Base-by-base conservation (phyloP, 2,888 invertebrate species). In the Augochlorella aurata region DNA sequence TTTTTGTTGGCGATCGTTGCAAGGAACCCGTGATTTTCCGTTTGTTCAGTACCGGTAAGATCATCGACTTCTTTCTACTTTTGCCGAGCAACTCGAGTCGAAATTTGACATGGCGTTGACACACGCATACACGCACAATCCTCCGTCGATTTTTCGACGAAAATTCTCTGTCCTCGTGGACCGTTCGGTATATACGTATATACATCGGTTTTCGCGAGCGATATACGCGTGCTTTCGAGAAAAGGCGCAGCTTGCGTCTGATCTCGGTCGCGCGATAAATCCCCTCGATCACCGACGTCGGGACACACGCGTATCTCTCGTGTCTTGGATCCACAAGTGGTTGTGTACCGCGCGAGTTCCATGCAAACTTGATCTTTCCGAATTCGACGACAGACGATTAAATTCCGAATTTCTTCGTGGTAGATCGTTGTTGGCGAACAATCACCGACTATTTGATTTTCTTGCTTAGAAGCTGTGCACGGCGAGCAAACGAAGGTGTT, bases 311-410 rank as follows among this genome's bases (percentile, higher is more conserved):
- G 74, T 47, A 24, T 74, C 71, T 68, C 74, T 69, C 77, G 74
- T 78, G 79, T 71, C 72, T 68, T 49, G 74, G 85, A 92, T 91
- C 92, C 91, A 92, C 92, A 92, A 92, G 92, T 92, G 92, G 92
- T 92, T 91, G 90, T 87, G 67, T 75, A 80, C 63, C 38, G 61
- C 79, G 83, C 70, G 74, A 72, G 76, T 74, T 50, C 71, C 71
- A 63, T 63, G 67, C 29, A 38, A 76, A 73, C 79, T 58, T 14
- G 74, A 74, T 74, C 38, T 52, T 76, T 73, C 70, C 70, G 77
- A 82, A 73, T 79, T 79, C 63, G 45, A 69, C 69, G 66, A 45
- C 38, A 58, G 52, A 45, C 58, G 24, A 71, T 71, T 61, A 1
- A 52, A 4, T 47, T 9, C 8, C 14, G 7, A 14, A 69, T 63